Evolutionary conservation across 2,888 invertebrate species (phyloP).

Genomic region (Hipparchia semele): DNA sequence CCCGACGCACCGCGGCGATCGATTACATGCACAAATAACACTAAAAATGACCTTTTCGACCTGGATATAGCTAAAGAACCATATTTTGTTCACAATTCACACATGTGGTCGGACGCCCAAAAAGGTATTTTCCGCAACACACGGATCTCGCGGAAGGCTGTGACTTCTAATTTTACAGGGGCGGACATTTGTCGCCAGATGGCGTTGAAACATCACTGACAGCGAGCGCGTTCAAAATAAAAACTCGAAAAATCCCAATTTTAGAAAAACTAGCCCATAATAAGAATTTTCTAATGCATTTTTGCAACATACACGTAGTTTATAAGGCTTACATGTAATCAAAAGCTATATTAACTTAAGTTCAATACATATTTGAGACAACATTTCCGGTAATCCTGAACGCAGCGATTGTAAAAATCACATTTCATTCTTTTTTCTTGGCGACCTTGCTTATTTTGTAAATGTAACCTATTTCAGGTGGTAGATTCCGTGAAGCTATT

Average conservation of each 20-base stretch:
- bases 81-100: constrained; percentile 82
- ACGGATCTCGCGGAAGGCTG: constrained; percentile 82
- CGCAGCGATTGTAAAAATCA: constrained; percentile 51
- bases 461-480: constrained; percentile 38
- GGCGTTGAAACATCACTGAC: constrained; percentile 61
- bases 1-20: constrained; percentile 64
- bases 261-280: neutral
- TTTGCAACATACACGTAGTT: constrained; percentile 1
- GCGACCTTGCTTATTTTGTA: constrained; percentile 41
- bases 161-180: constrained; percentile 80
- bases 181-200: constrained; percentile 66
- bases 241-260: constrained; percentile 21
- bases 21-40: constrained; percentile 61
- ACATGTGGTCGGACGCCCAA: constrained; percentile 88
- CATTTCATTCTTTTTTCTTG: constrained; percentile 51
- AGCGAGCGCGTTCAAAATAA: constrained; percentile 57
- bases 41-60: constrained; percentile 59
- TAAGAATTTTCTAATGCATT: neutral
- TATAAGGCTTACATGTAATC: neutral
- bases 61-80: constrained; percentile 75
- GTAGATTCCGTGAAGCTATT: neutral
- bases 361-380: neutral
- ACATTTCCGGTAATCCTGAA: constrained; percentile 44
- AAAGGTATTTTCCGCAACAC: constrained; percentile 85
- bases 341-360: neutral